phyloP scores from a whole-genome alignment of 2,797 vertebrate genomes.

The Novumbra hubbsi region DNA sequence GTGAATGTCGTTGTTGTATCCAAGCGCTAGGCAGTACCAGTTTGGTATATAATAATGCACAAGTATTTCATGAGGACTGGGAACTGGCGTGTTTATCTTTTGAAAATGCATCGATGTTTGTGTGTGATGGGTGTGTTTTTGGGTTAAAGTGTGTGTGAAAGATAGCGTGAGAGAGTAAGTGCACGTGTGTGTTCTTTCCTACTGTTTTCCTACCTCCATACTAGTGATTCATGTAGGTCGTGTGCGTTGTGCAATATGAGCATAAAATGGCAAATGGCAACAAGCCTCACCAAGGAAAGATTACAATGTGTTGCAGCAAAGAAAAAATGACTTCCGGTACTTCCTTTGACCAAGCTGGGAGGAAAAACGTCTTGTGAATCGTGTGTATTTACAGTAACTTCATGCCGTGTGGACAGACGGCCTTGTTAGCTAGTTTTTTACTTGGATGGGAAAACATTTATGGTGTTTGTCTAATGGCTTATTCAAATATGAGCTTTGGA shows the following conservation, averaged over 20 bases:
- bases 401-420: neutral
- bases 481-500: constrained; percentile 74
- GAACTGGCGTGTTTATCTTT: neutral
- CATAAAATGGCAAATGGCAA: constrained; percentile 65
- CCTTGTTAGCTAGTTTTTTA: neutral
- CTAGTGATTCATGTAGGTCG: constrained; percentile 69
- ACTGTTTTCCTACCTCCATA: constrained; percentile 18
- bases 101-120: neutral
- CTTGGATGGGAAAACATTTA: constrained; percentile 11
- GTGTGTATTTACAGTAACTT: neutral
- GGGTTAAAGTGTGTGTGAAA: neutral
- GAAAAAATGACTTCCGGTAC: constrained; percentile 46
- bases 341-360: constrained; percentile 51
- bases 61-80: neutral
- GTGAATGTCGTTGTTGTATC: neutral
- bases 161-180: constrained; percentile 4
- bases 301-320: constrained; percentile 66
- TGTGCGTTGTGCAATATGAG: constrained; percentile 58
- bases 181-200: neutral
- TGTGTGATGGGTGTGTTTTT: neutral
- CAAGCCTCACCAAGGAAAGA: constrained; percentile 54
- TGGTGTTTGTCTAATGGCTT: constrained; percentile 61
- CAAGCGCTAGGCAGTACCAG: neutral
- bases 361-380: constrained; percentile 58
- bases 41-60: neutral